Evolutionary conservation across 2,797 vertebrate species (phyloP).

Genomic region (Tinamus major): DNA sequence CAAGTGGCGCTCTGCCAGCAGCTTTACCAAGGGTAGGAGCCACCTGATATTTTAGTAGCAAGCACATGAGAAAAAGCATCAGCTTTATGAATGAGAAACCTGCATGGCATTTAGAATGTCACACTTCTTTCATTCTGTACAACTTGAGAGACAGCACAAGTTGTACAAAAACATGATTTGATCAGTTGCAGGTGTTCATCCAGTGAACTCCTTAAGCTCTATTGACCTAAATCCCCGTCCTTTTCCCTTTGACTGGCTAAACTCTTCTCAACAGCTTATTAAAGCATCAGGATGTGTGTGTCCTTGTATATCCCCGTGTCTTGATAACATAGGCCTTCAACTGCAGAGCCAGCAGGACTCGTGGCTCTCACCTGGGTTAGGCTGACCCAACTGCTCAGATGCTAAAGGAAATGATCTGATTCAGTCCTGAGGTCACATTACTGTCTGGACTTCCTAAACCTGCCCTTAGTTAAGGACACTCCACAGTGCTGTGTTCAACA

Average conservation of each 20-base stretch:
- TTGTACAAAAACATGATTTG: not conserved
- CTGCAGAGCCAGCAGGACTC: fast-evolving
- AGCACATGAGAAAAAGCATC: not conserved
- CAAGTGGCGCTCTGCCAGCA: not conserved
- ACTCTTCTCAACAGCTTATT: not conserved
- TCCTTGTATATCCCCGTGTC: not conserved
- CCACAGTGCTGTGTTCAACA: not conserved
- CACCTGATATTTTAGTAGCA: not conserved
- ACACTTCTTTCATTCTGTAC: not conserved
- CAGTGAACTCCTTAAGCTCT: not conserved
- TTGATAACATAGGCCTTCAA: not conserved
- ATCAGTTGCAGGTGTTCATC: not conserved
- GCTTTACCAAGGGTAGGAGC: not conserved
- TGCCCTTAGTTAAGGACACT: not conserved
- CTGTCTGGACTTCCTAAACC: not conserved
- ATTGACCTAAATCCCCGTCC: not conserved
- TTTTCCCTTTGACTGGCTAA: not conserved
- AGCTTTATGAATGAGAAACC: not conserved
- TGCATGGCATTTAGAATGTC: not conserved
- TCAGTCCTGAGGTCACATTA: not conserved
- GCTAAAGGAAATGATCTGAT: not conserved
- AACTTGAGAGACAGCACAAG: not conserved
- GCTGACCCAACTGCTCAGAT: not conserved
- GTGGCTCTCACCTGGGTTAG: not conserved
- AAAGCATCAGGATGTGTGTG: not conserved